Evolutionary conservation across 35 echinoderm and acorn worm species (phyloP).

Genomic region (Diadema setosum): DNA sequence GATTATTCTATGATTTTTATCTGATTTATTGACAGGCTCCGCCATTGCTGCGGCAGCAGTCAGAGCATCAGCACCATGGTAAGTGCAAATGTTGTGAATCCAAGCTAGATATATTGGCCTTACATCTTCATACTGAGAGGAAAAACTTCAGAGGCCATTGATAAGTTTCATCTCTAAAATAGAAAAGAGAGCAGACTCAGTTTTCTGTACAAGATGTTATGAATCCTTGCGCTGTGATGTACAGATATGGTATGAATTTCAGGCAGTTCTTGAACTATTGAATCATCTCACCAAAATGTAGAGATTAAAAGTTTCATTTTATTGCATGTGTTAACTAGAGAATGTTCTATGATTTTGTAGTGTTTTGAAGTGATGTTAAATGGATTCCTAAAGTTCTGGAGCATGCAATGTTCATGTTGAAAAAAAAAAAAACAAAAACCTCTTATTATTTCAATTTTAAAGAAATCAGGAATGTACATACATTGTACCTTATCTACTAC

Average conservation of each 20-base stretch:
- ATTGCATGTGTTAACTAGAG: too few relatives aligned
- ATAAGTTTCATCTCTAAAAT: neutral
- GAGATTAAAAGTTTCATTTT: too few relatives aligned
- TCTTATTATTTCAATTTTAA: too few relatives aligned
- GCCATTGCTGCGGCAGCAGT: constrained; percentile 50
- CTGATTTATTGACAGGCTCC: constrained; percentile 35
- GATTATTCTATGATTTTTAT: neutral
- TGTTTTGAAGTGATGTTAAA: too few relatives aligned
- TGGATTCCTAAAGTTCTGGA: too few relatives aligned
- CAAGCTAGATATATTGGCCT: neutral
- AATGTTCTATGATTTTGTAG: too few relatives aligned
- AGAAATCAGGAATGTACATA: too few relatives aligned
- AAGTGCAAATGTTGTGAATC: neutral
- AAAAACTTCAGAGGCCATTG: too few relatives aligned
- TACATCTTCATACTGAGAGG: neutral
- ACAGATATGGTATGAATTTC: neutral
- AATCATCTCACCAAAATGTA: too few relatives aligned
- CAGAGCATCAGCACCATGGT: constrained; percentile 72
- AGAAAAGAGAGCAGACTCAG: neutral
- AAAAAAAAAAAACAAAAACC: too few relatives aligned
- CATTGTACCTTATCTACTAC: too few relatives aligned
- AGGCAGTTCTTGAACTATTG: neutral
- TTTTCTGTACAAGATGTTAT: neutral
- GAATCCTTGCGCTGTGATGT: neutral
- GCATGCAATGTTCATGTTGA: too few relatives aligned